Conservation (phyloP, 2,113 vertebrate species). For the Panthera leo region DNA sequence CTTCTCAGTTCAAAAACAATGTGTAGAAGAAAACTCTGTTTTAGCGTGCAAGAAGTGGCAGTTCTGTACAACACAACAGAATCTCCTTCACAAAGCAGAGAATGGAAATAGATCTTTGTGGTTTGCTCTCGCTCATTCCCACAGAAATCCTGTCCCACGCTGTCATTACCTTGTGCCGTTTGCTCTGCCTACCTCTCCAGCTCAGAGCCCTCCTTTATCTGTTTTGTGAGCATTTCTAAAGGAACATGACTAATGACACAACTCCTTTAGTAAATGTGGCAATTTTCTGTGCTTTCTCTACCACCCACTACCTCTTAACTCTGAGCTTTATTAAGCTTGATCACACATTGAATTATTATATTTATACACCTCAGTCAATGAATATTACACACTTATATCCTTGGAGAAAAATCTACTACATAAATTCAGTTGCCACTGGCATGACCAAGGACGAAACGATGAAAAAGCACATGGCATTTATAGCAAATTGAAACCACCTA, state of each 20-base stretch:
- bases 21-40: neutral
- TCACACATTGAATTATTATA: slow-evolving; percentile 9
- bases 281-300: slow-evolving; percentile 1
- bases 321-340: slow-evolving; percentile 25
- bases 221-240: slow-evolving; percentile 43
- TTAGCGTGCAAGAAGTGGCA: neutral
- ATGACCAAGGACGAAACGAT: neutral
- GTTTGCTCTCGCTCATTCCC: neutral
- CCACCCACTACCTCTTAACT: neutral
- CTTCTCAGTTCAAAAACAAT: neutral
- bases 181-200: slow-evolving; percentile 36
- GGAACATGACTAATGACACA: slow-evolving; percentile 49
- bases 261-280: neutral
- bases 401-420: neutral
- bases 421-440: neutral
- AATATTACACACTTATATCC: neutral
- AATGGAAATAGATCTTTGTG: neutral
- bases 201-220: slow-evolving; percentile 2
- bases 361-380: slow-evolving; percentile 17
- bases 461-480: neutral
- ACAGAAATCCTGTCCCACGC: neutral
- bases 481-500: neutral
- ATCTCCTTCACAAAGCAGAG: neutral
- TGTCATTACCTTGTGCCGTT: slow-evolving; percentile 34
- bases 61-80: neutral